Evolutionary conservation across 2,797 vertebrate genomes (phyloP).

Genomic region (Cichlasoma orientale): DNA sequence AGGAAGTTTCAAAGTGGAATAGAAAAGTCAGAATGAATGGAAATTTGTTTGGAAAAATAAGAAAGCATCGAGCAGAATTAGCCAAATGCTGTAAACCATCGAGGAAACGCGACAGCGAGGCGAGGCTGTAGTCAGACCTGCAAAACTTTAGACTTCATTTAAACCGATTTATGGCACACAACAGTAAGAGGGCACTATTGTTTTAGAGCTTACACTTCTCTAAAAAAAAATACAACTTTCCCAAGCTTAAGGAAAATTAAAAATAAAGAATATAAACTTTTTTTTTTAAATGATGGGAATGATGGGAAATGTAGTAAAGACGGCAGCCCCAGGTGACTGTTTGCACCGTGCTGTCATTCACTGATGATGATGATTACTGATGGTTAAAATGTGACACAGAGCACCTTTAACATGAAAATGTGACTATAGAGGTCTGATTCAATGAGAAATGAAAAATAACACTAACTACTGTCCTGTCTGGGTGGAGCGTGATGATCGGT

Average conservation of each 20-base stretch:
- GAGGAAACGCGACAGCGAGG: background rate
- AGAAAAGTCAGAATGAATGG: background rate
- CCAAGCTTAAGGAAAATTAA: background rate
- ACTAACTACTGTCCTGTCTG: background rate
- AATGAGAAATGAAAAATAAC: background rate
- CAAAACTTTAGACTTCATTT: background rate
- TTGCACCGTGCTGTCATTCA: background rate
- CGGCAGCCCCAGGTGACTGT: background rate
- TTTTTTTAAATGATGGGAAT: background rate
- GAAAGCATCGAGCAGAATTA: background rate
- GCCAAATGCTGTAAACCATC: constrained; percentile 5
- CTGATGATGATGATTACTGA: background rate
- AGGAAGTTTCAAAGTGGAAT: constrained; percentile 8
- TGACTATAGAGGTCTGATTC: background rate
- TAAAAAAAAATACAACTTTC: background rate
- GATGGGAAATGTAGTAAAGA: constrained; percentile 27
- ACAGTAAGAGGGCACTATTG: constrained; percentile 9
- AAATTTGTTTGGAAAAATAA: too few relatives aligned
- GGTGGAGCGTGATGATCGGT: background rate
- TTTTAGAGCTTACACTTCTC: background rate
- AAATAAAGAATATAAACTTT: background rate
- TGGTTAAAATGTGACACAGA: constrained; percentile 24
- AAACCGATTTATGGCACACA: constrained; percentile 32
- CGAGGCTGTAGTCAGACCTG: background rate
- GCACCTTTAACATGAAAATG: constrained; percentile 41